Base-by-base conservation (phyloP, 2,797 vertebrate genomes). In the Notolabrus celidotus region DNA sequence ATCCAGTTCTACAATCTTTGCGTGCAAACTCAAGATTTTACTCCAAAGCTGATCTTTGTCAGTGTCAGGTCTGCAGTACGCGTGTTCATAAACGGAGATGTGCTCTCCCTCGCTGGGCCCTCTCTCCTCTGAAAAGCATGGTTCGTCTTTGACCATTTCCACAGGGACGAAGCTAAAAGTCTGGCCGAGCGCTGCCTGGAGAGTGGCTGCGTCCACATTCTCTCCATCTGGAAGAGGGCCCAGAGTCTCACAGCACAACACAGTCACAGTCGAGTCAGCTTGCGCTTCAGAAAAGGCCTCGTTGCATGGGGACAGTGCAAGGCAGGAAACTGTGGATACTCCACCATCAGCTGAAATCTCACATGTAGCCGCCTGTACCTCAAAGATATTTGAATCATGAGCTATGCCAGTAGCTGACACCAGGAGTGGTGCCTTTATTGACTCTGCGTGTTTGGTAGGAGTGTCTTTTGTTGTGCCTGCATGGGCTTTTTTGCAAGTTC, bases 11-110 rank as follows among this genome's bases (percentile, higher is more conserved):
- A 92, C 88, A 63, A 96, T 92, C 84, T 96, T 96, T 31, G 94
- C 91, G 60, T 96, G 93, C 7, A 97, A 91, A 73, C 92, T 94
- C 46, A 92, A 88, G 76, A 96, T 94, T 77, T 95, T 96, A 70
- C 92, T 89, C 95, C 95, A 96, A 17, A 97, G 93, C 71, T 94
- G 91, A 60, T 95, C 93, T 77, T 86, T 94, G 87, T 95, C 94
- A 19, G 85, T 69, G 74, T 95, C 92, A 60, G 93, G 92, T 67
- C 93, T 94, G 80, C 94, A 95, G 82, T 96, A 96, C 0, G 95
- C 97, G 88, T 97, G 95, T 58, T 97, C 96, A 6, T 76, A 88
- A 66, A 86, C 56, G 1, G 71, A 79, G 49, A 83, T 70, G 10
- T 79, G 55, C 55, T 88, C 88, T 12, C 79, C 80, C 10, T 80